Evolutionary conservation across 2,888 invertebrate genomes (phyloP).

Genomic region (Conchocele bisecta): DNA sequence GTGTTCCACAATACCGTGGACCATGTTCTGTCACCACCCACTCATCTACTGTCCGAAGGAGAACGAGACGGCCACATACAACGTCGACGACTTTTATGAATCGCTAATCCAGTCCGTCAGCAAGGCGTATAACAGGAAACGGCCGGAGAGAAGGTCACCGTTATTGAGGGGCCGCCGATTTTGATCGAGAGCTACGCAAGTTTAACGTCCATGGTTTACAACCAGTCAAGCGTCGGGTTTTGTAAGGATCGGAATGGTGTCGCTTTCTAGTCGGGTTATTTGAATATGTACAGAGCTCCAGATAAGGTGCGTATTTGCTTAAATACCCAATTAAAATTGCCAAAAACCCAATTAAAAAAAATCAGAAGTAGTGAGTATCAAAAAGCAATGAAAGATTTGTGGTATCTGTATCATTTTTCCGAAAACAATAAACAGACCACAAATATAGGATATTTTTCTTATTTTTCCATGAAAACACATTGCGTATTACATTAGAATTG

Average conservation of each 20-base stretch:
- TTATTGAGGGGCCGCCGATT: constrained; percentile 84
- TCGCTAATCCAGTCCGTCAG: constrained; percentile 73
- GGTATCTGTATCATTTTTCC: no score
- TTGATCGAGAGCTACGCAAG: constrained; percentile 92
- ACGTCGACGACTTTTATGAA: constrained; percentile 83
- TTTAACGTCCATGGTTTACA: constrained; percentile 90
- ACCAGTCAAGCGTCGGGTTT: constrained; percentile 92
- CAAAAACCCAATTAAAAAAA: no score
- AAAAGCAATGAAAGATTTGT: no score
- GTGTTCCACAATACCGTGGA: constrained; percentile 90
- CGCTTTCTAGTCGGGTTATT: constrained; percentile 83
- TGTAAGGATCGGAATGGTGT: constrained; percentile 94
- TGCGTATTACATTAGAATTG: no score
- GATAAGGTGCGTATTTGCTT: no score
- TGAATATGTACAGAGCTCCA: no score
- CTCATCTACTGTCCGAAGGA: constrained; percentile 81
- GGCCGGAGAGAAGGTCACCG: constrained; percentile 74
- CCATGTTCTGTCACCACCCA: constrained; percentile 92
- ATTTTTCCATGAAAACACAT: no score
- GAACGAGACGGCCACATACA: constrained; percentile 80
- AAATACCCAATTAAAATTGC: no score
- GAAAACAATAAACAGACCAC: no score
- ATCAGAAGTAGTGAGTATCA: no score
- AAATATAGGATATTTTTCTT: no score
- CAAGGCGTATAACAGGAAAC: constrained; percentile 66